phyloP scores from a whole-genome alignment of 2,797 vertebrate genomes.

The Vireo griseus region DNA sequence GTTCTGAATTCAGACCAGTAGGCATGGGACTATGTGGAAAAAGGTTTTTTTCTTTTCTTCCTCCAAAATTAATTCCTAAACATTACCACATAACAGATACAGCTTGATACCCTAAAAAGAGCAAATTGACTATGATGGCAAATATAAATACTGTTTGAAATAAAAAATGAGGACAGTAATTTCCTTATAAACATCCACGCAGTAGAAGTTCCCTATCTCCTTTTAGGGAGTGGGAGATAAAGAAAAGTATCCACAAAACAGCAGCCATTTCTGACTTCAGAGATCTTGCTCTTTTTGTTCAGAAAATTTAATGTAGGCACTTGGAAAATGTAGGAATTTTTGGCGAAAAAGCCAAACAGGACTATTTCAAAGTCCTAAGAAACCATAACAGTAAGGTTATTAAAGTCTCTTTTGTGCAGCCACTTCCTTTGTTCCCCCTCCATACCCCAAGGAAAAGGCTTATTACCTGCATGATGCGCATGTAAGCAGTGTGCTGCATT shows the following conservation, averaged over 20 bases:
- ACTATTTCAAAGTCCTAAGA: neutral
- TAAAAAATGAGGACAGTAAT: neutral
- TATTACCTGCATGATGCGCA: slow-evolving; percentile 84
- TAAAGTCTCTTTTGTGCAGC: neutral
- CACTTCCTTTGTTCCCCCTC: neutral
- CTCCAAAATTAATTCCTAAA: neutral
- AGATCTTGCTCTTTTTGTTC: neutral
- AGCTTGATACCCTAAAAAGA: neutral
- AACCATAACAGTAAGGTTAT: neutral
- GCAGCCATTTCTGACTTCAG: neutral
- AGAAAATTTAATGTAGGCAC: neutral
- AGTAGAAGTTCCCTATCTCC: neutral
- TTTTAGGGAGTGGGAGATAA: neutral
- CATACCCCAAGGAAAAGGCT: neutral
- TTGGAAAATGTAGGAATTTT: neutral
- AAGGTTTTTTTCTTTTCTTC: neutral
- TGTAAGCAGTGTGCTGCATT: slow-evolving; percentile 77
- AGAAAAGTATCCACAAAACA: neutral
- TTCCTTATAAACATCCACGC: neutral
- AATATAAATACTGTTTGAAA: neutral
- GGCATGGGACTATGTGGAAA: neutral
- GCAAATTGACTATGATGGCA: neutral
- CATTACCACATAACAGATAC: neutral
- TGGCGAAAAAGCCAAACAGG: neutral
- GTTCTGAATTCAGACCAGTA: neutral